Percentiles rank a stretch among this genome's conserved stretches.
phyloP scores from a whole-genome alignment of 2,888 invertebrate genomes.

The Tachystola acroxantha region DNA sequence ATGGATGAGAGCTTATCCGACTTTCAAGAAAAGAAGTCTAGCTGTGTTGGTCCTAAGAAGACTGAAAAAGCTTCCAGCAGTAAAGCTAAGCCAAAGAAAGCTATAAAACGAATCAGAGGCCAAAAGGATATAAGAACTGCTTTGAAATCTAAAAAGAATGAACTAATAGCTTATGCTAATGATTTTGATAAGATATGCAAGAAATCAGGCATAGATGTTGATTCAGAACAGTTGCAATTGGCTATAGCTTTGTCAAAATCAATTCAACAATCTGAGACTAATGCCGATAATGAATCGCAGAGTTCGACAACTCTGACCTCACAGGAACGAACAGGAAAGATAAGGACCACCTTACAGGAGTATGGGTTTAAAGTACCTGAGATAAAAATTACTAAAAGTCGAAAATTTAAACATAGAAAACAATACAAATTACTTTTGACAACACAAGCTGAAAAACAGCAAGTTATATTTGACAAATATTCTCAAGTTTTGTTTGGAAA shows the following conservation, averaged over 20 bases:
- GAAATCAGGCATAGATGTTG: slow-evolving; percentile 69
- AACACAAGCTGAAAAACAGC: slow-evolving; percentile 41
- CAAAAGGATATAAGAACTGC: slow-evolving; percentile 60
- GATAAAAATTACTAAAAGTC: slow-evolving; percentile 34
- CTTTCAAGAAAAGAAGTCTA: slow-evolving; percentile 52
- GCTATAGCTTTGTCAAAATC: slow-evolving; percentile 83
- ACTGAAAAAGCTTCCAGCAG: slow-evolving; percentile 21
- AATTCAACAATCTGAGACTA: slow-evolving; percentile 29
- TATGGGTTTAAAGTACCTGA: slow-evolving; percentile 79
- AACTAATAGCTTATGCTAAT: slow-evolving; percentile 53
- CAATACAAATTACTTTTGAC: slow-evolving; percentile 44
- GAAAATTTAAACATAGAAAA: slow-evolving; percentile 32
- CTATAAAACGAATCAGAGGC: slow-evolving; percentile 38
- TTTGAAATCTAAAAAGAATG: slow-evolving; percentile 51
- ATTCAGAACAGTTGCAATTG: slow-evolving; percentile 82
- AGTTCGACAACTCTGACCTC: slow-evolving; percentile 24
- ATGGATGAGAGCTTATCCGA: slow-evolving; percentile 66
- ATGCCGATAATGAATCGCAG: slow-evolving; percentile 11
- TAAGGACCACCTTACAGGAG: slow-evolving; percentile 76
- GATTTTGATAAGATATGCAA: slow-evolving; percentile 63
- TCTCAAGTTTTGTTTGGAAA: slow-evolving; percentile 47
- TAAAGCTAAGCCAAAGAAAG: slow-evolving; percentile 30
- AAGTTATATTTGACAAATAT: slow-evolving; percentile 51
- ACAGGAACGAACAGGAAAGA: slow-evolving; percentile 47
- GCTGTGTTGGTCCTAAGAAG: slow-evolving; percentile 38